These are phyloP conservation scores for Amphiduros pacificus DNA, from an alignment of 2,888 invertebrate species.

Conservation along the genomic window DNA sequence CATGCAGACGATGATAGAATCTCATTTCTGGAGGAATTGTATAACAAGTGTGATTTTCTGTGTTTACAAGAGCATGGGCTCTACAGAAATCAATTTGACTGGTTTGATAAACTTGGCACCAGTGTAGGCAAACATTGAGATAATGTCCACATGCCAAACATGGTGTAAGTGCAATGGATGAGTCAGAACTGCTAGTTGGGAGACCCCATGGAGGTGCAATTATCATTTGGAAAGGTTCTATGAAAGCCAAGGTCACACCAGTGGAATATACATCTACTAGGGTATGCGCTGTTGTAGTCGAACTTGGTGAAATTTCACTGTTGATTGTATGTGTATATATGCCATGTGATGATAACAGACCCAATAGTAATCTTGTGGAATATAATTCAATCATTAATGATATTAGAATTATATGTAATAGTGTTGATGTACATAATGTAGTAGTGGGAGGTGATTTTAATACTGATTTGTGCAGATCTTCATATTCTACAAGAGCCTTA, in stretches of 20 bases:
- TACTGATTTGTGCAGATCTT: neutral
- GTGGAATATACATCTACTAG: neutral
- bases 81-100: neutral
- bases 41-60: neutral
- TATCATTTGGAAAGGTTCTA: neutral
- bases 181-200: neutral
- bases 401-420: neutral
- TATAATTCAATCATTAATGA: neutral
- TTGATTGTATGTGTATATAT: neutral
- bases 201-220: neutral
- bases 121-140: too few species aligned
- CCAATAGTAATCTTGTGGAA: neutral
- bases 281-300: neutral
- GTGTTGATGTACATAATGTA: slow-evolving; percentile 1
- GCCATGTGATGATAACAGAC: slow-evolving; percentile 3
- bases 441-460: neutral
- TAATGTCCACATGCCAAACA: too few species aligned
- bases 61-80: neutral
- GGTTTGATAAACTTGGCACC: neutral
- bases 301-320: neutral
- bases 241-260: neutral
- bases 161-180: neutral
- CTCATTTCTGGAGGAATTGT: neutral
- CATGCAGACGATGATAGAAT: neutral
- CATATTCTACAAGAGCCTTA: neutral